Conservation (phyloP, 2,888 invertebrate genomes). For the Pseudolycoriella hygida region DNA sequence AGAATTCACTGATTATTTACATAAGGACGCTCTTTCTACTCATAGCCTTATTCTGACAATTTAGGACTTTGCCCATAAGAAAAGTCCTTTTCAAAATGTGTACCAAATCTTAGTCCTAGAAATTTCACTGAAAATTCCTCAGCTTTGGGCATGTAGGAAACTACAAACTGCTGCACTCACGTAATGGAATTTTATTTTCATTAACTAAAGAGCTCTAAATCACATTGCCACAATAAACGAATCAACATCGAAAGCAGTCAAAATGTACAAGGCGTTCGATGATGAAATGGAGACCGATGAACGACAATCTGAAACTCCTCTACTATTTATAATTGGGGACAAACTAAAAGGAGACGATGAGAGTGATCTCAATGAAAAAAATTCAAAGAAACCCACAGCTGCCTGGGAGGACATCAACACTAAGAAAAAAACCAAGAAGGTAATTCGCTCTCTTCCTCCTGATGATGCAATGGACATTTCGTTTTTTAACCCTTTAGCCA, state of each 20-base stretch:
- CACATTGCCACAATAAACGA: background rate
- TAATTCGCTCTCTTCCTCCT: background rate
- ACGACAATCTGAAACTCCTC: background rate
- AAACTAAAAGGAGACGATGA: background rate
- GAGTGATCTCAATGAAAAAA: background rate
- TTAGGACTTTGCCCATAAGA: too few species aligned
- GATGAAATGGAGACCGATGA: background rate
- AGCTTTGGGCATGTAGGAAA: too few species aligned
- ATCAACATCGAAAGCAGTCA: background rate
- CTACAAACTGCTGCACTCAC: too few species aligned
- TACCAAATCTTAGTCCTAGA: too few species aligned
- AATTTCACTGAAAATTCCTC: too few species aligned
- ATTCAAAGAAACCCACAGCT: background rate
- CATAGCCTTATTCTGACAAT: too few species aligned
- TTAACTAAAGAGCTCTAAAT: background rate
- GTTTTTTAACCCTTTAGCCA: too few species aligned
- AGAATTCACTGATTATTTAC: too few species aligned
- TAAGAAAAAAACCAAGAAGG: background rate
- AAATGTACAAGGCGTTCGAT: background rate
- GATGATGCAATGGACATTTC: too few species aligned
- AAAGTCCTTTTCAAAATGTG: too few species aligned
- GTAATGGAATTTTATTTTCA: too few species aligned
- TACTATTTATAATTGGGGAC: background rate
- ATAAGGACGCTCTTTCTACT: too few species aligned
- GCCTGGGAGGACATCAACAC: background rate